Conservation (phyloP, 2,797 vertebrate species). For the Cryptoblepharus egeriae region DNA sequence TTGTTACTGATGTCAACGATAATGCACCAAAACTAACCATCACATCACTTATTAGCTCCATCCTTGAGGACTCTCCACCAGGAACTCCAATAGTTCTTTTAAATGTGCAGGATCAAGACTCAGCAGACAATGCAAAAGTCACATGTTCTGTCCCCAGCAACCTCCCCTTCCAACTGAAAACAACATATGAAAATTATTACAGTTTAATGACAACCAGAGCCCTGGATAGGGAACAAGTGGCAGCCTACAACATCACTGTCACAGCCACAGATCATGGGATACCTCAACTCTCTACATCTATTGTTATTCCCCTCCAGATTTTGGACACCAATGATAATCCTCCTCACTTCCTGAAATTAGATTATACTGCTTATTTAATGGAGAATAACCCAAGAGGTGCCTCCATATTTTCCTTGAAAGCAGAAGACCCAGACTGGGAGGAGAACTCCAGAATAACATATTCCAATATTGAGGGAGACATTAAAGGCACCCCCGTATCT, state of each 20-base stretch:
- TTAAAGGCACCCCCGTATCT: conserved; percentile 48
- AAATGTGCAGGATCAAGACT: conserved; percentile 26
- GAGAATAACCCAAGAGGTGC: conserved; percentile 31
- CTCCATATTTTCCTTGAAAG: conserved; percentile 15
- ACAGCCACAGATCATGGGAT: conserved; percentile 2
- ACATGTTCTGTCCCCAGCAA: conserved; percentile 5
- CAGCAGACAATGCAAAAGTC: conserved; percentile 5
- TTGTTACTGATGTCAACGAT: conserved; percentile 39
- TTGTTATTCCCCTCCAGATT: conserved; percentile 1
- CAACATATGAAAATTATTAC: conserved; percentile 14
- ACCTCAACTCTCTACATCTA: conserved; percentile 5
- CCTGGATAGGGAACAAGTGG: conserved; percentile 17
- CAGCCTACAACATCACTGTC: neutral
- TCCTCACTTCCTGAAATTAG: neutral
- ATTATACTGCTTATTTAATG: neutral
- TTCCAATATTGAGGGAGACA: conserved; percentile 55
- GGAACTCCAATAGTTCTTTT: conserved; percentile 22
- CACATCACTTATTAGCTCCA: neutral
- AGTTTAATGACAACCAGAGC: conserved; percentile 8
- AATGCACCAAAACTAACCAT: conserved; percentile 20
- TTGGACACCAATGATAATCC: conserved; percentile 34
- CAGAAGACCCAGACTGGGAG: conserved; percentile 68
- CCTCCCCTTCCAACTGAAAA: conserved; percentile 26
- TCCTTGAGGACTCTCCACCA: conserved; percentile 10
- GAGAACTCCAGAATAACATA: conserved; percentile 70